A percentile compares a stretch with the other conserved stretches of the same genome.
Conservation (phyloP, 2,888 invertebrate genomes). For the Calameuta idolon region DNA sequence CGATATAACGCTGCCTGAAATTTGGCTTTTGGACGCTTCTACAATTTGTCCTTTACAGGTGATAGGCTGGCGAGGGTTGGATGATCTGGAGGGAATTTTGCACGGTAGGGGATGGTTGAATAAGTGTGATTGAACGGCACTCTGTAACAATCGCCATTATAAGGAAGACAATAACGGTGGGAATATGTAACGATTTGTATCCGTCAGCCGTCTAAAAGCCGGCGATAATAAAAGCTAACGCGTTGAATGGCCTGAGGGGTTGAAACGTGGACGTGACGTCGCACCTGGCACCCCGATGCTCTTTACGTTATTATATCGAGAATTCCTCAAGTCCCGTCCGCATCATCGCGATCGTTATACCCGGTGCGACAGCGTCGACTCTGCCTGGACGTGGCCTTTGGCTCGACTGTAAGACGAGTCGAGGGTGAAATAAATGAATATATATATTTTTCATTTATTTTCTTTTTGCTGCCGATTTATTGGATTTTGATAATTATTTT, state of each 20-base stretch:
- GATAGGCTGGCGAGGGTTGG: background rate
- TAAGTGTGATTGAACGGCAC: constrained; percentile 17
- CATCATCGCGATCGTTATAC: background rate
- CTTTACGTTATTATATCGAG: constrained; percentile 8
- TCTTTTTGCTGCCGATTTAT: no score
- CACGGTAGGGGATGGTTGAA: background rate
- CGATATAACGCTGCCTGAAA: background rate
- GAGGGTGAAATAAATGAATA: no score
- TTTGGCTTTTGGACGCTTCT: constrained; percentile 13
- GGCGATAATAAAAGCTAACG: constrained; percentile 26
- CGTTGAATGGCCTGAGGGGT: constrained; percentile 17
- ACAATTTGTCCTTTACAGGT: constrained; percentile 16
- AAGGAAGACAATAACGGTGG: constrained; percentile 21
- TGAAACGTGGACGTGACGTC: constrained; percentile 19
- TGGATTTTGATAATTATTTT: no score
- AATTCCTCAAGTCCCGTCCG: background rate
- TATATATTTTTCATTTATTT: no score
- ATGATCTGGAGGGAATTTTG: constrained; percentile 11
- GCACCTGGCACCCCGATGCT: constrained; percentile 24
- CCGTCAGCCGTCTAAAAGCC: constrained; percentile 24
- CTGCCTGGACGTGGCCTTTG: constrained; percentile 8
- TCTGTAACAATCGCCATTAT: constrained; percentile 24
- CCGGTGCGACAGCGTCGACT: background rate
- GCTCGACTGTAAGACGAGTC: no score
- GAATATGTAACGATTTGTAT: constrained; percentile 27